Conservation (phyloP, 2,113 vertebrate species). For the Rhabdornis inornatus region DNA sequence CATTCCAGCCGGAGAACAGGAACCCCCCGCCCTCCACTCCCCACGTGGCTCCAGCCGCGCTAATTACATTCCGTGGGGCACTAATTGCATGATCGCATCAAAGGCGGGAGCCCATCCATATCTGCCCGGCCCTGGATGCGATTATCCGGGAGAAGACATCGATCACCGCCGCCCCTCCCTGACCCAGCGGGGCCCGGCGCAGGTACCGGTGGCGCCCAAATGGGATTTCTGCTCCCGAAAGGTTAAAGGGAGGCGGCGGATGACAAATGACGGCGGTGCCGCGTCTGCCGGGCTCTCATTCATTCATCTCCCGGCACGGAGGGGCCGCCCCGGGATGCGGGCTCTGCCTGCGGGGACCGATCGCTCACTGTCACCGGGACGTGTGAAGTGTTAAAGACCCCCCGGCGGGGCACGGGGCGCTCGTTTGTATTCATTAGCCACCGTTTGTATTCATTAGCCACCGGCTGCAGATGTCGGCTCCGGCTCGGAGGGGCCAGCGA, state of each 20-base stretch:
- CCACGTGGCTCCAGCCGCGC: slow-evolving; percentile 23
- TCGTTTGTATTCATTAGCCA: slow-evolving; percentile 44
- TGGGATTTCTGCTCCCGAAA: not conserved
- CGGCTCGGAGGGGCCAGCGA: not conserved
- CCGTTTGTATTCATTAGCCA: slow-evolving; percentile 33
- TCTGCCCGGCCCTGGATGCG: slow-evolving; percentile 19
- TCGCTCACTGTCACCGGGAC: slow-evolving; percentile 46
- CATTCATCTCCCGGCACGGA: slow-evolving; percentile 24
- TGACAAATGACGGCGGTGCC: not conserved
- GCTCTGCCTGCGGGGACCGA: not conserved
- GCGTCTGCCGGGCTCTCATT: not conserved
- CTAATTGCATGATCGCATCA: slow-evolving; percentile 74
- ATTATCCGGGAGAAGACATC: not conserved
- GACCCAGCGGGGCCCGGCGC: not conserved
- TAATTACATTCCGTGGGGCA: slow-evolving; percentile 67
- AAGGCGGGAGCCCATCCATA: slow-evolving; percentile 59
- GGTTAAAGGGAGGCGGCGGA: not conserved
- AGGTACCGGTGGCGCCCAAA: not conserved
- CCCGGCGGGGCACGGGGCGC: not conserved
- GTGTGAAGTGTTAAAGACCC: slow-evolving; percentile 43
- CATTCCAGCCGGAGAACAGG: not conserved
- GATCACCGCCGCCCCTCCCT: slow-evolving; percentile 24
- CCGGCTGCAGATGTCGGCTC: not conserved
- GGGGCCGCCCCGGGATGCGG: not conserved
- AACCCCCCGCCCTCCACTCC: not conserved